phyloP scores from a whole-genome alignment of 2,888 invertebrate genomes.

The Spodoptera littoralis region DNA sequence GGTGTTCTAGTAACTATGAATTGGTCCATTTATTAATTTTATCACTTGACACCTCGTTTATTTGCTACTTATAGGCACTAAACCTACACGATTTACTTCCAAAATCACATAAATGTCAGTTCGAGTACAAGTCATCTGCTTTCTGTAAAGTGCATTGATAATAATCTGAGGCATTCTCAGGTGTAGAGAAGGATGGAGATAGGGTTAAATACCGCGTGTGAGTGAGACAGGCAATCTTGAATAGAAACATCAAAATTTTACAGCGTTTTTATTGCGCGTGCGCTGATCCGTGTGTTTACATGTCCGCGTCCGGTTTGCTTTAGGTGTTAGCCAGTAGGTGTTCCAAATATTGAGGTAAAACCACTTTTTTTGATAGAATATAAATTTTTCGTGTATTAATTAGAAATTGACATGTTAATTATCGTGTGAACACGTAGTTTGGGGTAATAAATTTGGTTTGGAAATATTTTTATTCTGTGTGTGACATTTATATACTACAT shows the following conservation, averaged over 20 bases:
- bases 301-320: conserved; percentile 79
- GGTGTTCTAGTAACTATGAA: conserved; percentile 61
- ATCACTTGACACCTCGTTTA: conserved; percentile 85
- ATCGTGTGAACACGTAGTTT: conserved; percentile 47
- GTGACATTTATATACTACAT: too few species aligned
- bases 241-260: conserved; percentile 89
- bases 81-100: conserved; percentile 86
- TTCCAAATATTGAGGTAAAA: conserved; percentile 62
- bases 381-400: conserved; percentile 53
- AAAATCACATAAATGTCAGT: conserved; percentile 87
- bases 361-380: conserved; percentile 56
- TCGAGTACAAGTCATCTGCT: conserved; percentile 83
- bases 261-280: conserved; percentile 87
- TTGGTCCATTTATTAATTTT: conserved; percentile 83
- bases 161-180: conserved; percentile 85
- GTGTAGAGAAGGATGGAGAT: conserved; percentile 65
- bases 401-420: conserved; percentile 48
- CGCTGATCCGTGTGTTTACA: conserved; percentile 83
- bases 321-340: conserved; percentile 64
- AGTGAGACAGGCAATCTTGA: conserved; percentile 72
- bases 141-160: conserved; percentile 89
- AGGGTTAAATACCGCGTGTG: conserved; percentile 42
- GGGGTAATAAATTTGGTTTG: not conserved
- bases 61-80: conserved; percentile 80
- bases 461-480: not conserved